Conservation (phyloP, 2,113 vertebrate species). For the Noctilio leporinus region DNA sequence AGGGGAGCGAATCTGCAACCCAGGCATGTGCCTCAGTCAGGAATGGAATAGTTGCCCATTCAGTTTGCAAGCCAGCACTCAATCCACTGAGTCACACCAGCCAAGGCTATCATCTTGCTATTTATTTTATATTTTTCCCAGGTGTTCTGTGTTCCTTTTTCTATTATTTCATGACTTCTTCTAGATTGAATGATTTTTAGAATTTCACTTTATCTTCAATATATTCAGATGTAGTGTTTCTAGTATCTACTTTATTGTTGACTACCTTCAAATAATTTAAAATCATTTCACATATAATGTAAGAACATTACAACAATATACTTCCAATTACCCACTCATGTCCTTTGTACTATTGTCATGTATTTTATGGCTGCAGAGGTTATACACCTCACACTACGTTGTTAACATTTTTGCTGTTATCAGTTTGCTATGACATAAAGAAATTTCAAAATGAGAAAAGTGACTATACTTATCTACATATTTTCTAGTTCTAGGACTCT, state of each 20-base stretch:
- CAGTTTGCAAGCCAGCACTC: too few relatives aligned
- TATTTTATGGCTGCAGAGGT: background rate
- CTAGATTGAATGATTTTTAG: background rate
- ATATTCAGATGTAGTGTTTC: background rate
- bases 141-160: background rate
- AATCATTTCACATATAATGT: background rate
- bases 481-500: background rate
- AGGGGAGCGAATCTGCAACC: too few relatives aligned
- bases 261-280: background rate
- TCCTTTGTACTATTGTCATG: background rate
- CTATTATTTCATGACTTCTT: background rate
- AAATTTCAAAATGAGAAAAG: background rate
- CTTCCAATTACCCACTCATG: background rate
- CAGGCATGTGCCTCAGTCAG: too few relatives aligned
- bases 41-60: too few relatives aligned
- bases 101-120: background rate
- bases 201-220: background rate
- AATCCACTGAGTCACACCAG: too few relatives aligned
- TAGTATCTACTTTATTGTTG: background rate
- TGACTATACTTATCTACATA: background rate
- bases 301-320: background rate
- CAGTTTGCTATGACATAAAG: background rate
- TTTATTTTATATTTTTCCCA: background rate
- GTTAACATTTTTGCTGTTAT: background rate
- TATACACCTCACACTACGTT: background rate